Conservation (phyloP, 2,888 invertebrate species). For the Leptopterna dolabrata region DNA sequence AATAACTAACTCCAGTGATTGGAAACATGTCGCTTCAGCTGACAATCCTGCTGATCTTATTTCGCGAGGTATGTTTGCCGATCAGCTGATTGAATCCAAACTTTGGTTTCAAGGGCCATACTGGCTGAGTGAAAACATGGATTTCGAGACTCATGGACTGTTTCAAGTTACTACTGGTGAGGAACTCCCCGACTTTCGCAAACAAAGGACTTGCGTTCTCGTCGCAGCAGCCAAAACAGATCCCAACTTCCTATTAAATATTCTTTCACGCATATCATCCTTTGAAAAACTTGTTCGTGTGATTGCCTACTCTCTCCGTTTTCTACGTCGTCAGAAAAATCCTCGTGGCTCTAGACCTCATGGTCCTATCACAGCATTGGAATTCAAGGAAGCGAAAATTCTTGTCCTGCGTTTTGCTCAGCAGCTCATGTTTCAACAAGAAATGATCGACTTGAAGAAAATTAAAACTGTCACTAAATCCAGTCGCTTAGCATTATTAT, state of each 20-base stretch:
- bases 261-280: not conserved
- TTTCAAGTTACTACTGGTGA: not conserved
- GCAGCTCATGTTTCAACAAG: not conserved
- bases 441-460: not conserved
- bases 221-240: not conserved
- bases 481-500: not conserved
- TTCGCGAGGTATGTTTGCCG: slow-evolving; percentile 4
- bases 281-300: not conserved
- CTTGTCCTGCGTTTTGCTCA: not conserved
- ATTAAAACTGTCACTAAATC: not conserved
- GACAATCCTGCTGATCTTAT: slow-evolving; percentile 12
- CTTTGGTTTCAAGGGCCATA: not conserved
- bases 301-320: not conserved
- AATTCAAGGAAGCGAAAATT: not conserved
- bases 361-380: not conserved
- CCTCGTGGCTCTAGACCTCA: not conserved
- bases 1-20: not conserved
- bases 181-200: not conserved
- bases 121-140: not conserved
- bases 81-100: not conserved
- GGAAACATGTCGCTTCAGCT: not conserved
- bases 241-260: not conserved
- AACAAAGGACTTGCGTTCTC: not conserved
- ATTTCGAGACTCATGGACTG: not conserved
- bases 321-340: not conserved